Conservation (phyloP, 2,113 vertebrate genomes). For the Otocyon megalotis region DNA sequence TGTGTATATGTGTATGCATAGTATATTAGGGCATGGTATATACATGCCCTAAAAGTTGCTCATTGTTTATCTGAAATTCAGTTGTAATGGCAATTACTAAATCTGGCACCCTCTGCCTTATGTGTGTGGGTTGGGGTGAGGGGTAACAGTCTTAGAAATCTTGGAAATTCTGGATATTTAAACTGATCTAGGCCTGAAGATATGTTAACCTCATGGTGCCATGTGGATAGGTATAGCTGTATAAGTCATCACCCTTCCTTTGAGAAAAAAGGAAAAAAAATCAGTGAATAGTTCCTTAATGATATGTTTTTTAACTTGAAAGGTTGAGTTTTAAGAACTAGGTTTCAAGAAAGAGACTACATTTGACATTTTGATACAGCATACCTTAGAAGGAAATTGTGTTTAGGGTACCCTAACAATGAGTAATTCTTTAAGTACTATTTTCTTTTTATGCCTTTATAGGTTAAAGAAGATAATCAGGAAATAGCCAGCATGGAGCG, state of each 20-base stretch:
- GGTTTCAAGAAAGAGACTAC: background rate
- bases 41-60: background rate
- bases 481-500: conserved; percentile 98
- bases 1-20: background rate
- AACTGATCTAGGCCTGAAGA: background rate
- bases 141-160: background rate
- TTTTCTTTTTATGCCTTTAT: conserved; percentile 67
- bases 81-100: background rate
- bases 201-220: background rate
- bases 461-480: conserved; percentile 98
- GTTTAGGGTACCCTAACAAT: conserved; percentile 18
- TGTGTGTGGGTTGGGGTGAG: background rate
- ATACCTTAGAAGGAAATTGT: conserved; percentile 22
- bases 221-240: background rate
- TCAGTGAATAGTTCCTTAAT: conserved; percentile 4
- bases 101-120: background rate
- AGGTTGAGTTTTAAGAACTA: conserved; percentile 22
- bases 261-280: background rate
- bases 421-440: background rate
- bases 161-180: conserved; percentile 32
- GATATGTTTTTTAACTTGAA: conserved; percentile 23
- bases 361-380: background rate
- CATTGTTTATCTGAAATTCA: conserved; percentile 46
- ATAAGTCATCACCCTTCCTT: background rate
- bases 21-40: background rate